Percentiles rank a stretch among this genome's conserved stretches.
Evolutionary conservation across 2,113 vertebrate genomes (phyloP).

Genomic region (Apistogramma diplotaenia): DNA sequence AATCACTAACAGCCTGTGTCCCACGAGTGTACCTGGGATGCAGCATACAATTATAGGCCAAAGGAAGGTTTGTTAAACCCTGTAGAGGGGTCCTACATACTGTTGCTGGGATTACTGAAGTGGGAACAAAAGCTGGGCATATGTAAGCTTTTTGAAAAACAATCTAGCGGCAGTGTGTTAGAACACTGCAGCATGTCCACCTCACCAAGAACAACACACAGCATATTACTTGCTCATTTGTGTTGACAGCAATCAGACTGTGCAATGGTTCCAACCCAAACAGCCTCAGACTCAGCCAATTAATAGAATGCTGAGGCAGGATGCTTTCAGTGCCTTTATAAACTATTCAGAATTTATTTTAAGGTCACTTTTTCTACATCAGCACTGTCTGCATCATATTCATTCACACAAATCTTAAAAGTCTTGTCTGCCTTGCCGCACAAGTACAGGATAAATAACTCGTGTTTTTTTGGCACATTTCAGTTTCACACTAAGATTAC

Average conservation of each 20-base stretch:
- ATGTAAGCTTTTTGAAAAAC: not conserved
- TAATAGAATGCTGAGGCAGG: conserved; percentile 23
- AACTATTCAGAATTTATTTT: conserved; percentile 17
- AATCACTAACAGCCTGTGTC: not conserved
- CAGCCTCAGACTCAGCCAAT: conserved; percentile 29
- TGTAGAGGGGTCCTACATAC: not conserved
- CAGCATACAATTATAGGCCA: conserved; percentile 6
- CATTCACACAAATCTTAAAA: not conserved
- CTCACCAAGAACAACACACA: conserved; percentile 21
- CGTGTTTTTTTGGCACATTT: not conserved
- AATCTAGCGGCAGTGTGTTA: not conserved
- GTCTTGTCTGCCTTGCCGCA: not conserved
- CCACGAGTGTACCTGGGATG: not conserved
- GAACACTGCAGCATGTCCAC: not conserved
- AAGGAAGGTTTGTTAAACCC: not conserved
- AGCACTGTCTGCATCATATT: not conserved
- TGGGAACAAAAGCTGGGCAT: not conserved
- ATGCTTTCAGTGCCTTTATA: conserved; percentile 19
- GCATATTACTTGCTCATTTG: conserved; percentile 36
- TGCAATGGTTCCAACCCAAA: conserved; percentile 11
- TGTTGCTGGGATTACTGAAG: conserved; percentile 10
- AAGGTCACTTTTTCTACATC: not conserved
- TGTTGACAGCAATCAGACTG: conserved; percentile 46
- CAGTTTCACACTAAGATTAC: not conserved
- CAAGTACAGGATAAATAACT: not conserved